Conservation (phyloP, 2,888 invertebrate species). For the Augiades crinisus region DNA sequence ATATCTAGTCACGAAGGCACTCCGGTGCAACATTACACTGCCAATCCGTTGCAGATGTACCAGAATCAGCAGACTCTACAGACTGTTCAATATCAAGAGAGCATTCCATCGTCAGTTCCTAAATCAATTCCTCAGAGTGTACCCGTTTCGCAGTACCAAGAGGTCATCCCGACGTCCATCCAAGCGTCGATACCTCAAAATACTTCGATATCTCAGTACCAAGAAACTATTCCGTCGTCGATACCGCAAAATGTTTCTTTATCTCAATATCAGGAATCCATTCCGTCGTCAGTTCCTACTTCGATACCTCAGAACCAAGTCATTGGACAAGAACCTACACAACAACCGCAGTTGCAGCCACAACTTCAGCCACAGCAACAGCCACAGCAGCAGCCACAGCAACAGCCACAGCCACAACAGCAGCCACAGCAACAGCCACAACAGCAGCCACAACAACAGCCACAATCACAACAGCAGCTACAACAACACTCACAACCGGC, state of each 20-base stretch:
- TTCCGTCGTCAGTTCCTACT: conserved; percentile 22
- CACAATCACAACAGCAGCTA: conserved; percentile 16
- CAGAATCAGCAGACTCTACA: conserved; percentile 56
- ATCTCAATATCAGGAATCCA: conserved; percentile 19
- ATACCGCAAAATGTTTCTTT: conserved; percentile 23
- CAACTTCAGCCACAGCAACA: conserved; percentile 26
- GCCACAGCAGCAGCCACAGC: conserved; percentile 30
- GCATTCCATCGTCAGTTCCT: conserved; percentile 38
- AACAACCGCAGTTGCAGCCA: background rate
- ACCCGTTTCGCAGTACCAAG: conserved; percentile 37
- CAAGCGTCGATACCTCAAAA: conserved; percentile 35
- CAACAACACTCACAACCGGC: conserved; percentile 7
- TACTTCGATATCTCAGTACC: conserved; percentile 12
- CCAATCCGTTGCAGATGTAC: conserved; percentile 73
- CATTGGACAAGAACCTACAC: conserved; percentile 2
- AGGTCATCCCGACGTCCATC: conserved; percentile 36
- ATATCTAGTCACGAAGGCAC: conserved; percentile 79
- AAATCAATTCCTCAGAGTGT: conserved; percentile 40
- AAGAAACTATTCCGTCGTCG: conserved; percentile 26
- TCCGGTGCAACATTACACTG: conserved; percentile 70
- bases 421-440: conserved; percentile 36
- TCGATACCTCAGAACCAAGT: conserved; percentile 21
- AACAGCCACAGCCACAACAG: conserved; percentile 26
- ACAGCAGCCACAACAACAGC: conserved; percentile 18
- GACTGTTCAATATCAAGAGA: conserved; percentile 45